Percentiles rank a stretch among this genome's conserved stretches.
These are phyloP conservation scores for Cnemophilus loriae DNA, from an alignment of 2,113 vertebrate genomes.

Conservation along the genomic window DNA sequence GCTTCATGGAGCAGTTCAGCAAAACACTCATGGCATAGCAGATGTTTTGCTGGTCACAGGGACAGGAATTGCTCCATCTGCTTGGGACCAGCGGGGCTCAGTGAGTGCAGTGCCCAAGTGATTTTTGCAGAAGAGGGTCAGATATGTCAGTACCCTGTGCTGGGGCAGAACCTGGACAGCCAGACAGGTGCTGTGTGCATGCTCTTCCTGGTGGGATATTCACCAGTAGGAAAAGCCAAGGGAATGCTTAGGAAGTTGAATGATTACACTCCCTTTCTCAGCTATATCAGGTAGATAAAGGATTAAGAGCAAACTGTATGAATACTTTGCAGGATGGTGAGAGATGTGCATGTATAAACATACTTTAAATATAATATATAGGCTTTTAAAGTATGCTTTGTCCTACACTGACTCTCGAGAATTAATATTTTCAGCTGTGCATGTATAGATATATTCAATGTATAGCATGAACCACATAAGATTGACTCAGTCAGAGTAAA, in stretches of 20 bases:
- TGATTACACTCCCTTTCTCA: neutral
- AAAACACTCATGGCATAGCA: neutral
- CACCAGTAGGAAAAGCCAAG: neutral
- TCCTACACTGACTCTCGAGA: neutral
- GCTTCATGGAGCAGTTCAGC: neutral
- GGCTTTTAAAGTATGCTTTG: neutral
- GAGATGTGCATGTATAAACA: neutral
- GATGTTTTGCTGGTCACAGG: neutral
- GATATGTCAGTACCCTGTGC: neutral
- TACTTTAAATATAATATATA: neutral
- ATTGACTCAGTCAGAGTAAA: neutral
- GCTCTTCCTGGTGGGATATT: neutral
- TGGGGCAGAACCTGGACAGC: neutral
- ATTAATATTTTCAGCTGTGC: neutral
- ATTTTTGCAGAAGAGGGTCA: neutral
- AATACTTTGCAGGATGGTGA: neutral
- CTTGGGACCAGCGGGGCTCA: neutral
- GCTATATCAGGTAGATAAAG: neutral
- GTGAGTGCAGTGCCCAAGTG: neutral
- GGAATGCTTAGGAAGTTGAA: neutral
- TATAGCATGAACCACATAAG: neutral
- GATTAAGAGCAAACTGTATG: neutral
- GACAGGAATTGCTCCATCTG: neutral
- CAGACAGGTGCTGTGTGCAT: fast-evolving
- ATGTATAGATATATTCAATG: fast-evolving